Evolutionary conservation across 2,888 invertebrate genomes (phyloP), one percentile per base, ranked within the genome.

Genomic region (Pheosia tremula): DNA sequence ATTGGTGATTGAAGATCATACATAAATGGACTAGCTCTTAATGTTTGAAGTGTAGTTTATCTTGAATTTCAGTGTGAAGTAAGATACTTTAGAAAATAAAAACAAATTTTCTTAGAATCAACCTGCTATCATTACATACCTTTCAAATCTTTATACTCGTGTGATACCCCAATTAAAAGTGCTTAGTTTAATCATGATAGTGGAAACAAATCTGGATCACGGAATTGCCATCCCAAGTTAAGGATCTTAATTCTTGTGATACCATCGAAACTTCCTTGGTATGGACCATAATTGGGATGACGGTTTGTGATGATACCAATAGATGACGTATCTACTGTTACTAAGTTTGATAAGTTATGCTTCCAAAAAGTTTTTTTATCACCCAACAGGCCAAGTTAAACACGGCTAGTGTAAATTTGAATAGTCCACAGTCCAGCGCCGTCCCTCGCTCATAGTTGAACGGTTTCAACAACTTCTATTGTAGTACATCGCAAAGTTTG

Each of bases 401-500:
- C 57, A 57, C 60, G 59, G 63, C 57, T 53, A 66, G 57, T 64
- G 62, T 39, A 38, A 61, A 72, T 66, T 64, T 56, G 66, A 70
- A 68, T 68, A 62, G 61, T 56, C 60, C 53, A 57, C 52, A 61
- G 56, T 62, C 10, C 8, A 38, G 53, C 50, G 50, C 24, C 24
- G 50, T 3, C 50, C 36, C 37, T 55, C 53, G 36, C 53, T 53
- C 39, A 53, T 37, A 39, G 55, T 39, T 11, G 38, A 54, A 36
- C 39, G 55, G n/a, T 24, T 47, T 38, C 67, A 74, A 71, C 66
- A 78, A 81, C 68, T 81, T 80, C 75, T 72, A 77, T 78, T 77
- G 24, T 76, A 71, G 74, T 71, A 75, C 78, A 73, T 77, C 69
- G 75, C 71, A 45, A 70, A 78, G 74, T 76, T 77, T 57, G 61